These are phyloP conservation scores for Cylindroiulus punctatus DNA, from an alignment of 2,888 invertebrate genomes.

Conservation along the genomic window DNA sequence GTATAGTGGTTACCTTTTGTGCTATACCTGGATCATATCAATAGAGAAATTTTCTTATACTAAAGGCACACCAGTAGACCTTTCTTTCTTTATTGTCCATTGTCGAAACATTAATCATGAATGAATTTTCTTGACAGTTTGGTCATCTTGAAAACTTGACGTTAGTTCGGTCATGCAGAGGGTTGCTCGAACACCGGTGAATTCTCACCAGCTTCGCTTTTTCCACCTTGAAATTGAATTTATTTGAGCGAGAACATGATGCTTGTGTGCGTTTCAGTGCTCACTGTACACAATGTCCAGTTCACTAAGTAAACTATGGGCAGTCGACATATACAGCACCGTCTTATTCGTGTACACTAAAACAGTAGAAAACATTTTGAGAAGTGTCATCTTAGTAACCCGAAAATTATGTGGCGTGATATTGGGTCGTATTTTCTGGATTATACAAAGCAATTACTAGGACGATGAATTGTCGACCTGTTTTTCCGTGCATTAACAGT, in stretches of 20 bases:
- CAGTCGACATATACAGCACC: not conserved
- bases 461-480: not conserved
- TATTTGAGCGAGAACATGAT: not conserved
- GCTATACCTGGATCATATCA: not conserved
- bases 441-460: not conserved
- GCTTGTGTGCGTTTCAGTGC: not conserved
- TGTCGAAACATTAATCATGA: not conserved
- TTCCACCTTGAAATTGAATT: constrained; percentile 18
- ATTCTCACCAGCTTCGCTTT: not conserved
- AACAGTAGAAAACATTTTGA: too few relatives aligned
- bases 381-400: too few relatives aligned
- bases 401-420: too few relatives aligned
- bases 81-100: not conserved
- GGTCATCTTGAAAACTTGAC: not conserved
- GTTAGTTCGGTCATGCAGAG: not conserved
- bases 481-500: not conserved
- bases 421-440: too few relatives aligned
- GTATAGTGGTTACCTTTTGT: not conserved
- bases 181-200: not conserved
- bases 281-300: not conserved
- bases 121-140: not conserved
- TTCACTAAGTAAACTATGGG: not conserved
- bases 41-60: not conserved
- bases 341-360: too few relatives aligned
- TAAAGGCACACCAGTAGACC: not conserved